Evolutionary conservation across 2,797 vertebrate species (phyloP).

Genomic region (Karalla daura): DNA sequence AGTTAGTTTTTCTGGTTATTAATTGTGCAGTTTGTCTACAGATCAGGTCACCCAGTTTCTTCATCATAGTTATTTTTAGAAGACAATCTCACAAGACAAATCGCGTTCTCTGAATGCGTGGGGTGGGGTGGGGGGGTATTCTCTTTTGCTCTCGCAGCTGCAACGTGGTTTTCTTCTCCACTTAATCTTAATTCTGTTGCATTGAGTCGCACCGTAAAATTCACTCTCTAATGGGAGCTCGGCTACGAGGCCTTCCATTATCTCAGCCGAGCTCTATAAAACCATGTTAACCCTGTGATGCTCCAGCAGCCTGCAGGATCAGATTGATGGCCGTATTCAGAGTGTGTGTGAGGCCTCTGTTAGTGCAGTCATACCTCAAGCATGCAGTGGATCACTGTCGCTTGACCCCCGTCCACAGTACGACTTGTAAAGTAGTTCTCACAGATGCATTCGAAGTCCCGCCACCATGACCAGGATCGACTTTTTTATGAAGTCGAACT

Average conservation of each 20-base stretch:
- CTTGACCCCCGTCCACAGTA: conserved; percentile 32
- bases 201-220: conserved; percentile 34
- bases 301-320: conserved; percentile 26
- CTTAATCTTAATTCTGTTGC: conserved; percentile 56
- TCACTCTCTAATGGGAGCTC: conserved; percentile 33
- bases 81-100: conserved; percentile 39
- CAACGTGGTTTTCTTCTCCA: conserved; percentile 25
- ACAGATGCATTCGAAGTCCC: neutral
- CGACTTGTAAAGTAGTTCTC: neutral
- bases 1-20: neutral
- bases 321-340: conserved; percentile 31
- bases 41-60: neutral
- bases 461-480: neutral
- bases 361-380: conserved; percentile 24
- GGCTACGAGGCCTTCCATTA: conserved; percentile 20
- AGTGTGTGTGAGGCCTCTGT: conserved; percentile 28
- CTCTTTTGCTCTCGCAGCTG: conserved; percentile 33
- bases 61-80: conserved; percentile 37
- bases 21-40: neutral
- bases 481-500: conserved; percentile 31
- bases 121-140: conserved; percentile 15
- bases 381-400: conserved; percentile 13
- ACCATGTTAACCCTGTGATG: conserved; percentile 29
- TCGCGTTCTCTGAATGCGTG: conserved; percentile 27
- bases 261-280: conserved; percentile 43